Evolutionary conservation across 1,140 invertebrate species (phyloP).

Genomic region (Cheumatopsyche charites): DNA sequence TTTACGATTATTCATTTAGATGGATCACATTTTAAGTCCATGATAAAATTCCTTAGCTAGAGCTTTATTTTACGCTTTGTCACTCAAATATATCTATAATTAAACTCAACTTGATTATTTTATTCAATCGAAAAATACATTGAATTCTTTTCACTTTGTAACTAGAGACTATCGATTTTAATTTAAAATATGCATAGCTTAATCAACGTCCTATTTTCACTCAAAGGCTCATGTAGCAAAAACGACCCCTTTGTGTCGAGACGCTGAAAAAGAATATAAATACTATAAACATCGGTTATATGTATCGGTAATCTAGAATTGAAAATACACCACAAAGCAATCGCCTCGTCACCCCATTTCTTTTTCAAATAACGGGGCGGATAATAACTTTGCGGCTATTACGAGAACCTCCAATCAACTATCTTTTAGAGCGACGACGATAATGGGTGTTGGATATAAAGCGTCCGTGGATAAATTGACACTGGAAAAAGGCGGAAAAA

Average conservation of each 20-base stretch:
- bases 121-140: no score
- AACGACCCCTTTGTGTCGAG: no score
- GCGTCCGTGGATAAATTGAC: constrained; percentile 31
- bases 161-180: no score
- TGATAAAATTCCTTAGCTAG: background rate
- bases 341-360: constrained; percentile 1
- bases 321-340: background rate
- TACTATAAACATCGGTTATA: background rate
- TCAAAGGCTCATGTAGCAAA: no score
- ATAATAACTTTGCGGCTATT: constrained; percentile 28
- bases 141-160: no score
- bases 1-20: constrained; percentile 5
- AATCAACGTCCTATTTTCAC: no score
- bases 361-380: constrained; percentile 8
- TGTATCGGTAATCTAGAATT: background rate
- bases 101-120: no score
- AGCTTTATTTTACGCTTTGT: background rate
- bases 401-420: constrained; percentile 26
- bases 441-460: constrained; percentile 15
- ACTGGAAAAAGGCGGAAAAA: background rate
- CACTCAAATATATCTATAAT: constrained; percentile 1
- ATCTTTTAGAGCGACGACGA: constrained; percentile 22
- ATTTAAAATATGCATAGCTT: no score
- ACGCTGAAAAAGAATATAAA: background rate
- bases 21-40: background rate